These are phyloP conservation scores for Trichoplusia ni DNA, from an alignment of 1,140 invertebrate species.

Conservation along the genomic window DNA sequence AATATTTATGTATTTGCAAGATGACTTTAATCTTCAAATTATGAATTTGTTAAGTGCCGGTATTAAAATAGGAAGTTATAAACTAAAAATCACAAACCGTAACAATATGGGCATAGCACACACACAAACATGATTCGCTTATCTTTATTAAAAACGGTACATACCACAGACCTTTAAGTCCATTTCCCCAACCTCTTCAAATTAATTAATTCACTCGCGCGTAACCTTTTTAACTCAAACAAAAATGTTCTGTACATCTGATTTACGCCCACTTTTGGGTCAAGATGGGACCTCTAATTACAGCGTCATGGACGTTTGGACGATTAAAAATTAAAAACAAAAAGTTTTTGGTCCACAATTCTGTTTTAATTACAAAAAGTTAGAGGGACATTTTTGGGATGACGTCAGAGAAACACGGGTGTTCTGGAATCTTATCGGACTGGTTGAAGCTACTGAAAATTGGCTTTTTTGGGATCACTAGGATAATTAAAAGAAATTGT, in stretches of 20 bases:
- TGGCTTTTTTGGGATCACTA: too few relatives aligned
- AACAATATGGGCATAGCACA: too few relatives aligned
- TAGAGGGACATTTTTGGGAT: constrained; percentile 3
- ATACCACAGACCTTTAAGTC: neutral
- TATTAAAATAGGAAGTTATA: too few relatives aligned
- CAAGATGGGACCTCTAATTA: constrained; percentile 23
- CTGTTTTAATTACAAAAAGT: constrained; percentile 30
- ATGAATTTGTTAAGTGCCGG: too few relatives aligned
- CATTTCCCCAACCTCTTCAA: neutral
- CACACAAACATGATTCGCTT: neutral
- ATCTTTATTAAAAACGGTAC: neutral
- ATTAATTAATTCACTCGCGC: neutral
- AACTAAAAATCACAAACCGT: too few relatives aligned
- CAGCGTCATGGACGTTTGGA: neutral
- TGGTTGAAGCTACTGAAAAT: too few relatives aligned
- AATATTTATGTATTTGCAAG: too few relatives aligned
- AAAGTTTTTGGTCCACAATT: constrained; percentile 1
- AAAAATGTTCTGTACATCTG: constrained; percentile 5
- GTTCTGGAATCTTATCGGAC: neutral
- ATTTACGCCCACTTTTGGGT: constrained; percentile 13
- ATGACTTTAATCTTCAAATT: too few relatives aligned
- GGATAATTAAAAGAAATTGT: too few relatives aligned
- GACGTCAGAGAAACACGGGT: neutral
- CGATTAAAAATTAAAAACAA: constrained; percentile 29
- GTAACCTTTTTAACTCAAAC: constrained; percentile 8